Evolutionary conservation across 2,888 invertebrate species (phyloP), one percentile per base, ranked within the genome.

Genomic region (Ceriagrion tenellum): DNA sequence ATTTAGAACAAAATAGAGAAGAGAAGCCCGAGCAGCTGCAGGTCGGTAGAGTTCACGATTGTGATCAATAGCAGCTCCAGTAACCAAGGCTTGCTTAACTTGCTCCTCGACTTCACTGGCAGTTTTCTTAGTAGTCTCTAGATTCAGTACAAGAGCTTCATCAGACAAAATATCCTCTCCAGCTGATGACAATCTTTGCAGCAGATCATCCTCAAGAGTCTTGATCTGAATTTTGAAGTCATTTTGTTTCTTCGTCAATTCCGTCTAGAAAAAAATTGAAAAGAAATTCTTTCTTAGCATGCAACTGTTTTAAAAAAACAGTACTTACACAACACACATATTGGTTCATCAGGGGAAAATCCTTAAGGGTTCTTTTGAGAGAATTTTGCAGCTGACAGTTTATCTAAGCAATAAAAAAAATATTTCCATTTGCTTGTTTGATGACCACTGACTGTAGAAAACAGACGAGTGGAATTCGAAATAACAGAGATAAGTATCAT

Each of bases 221-320:
- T 99, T 99, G 40, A 99, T 97, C 0, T 98, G 98, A 95, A 99
- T 99, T 97, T 99, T 99, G 96, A 99, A 99, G 96, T 98, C 98
- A 96, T 99, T 99, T 96, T 99, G 99, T 96, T 99, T 99, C 96
- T 98, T 98, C 0, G 99, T 99, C 20, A 99, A 97, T 93, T 98
- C 98, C 0, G 98, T 97, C 96, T 97, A 95, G n/a, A 95, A 47
- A 47, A 89, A 69, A 69, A 69, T 69, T 12, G 18, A 69, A 26
- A 8, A 1, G 1, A 26, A 1, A 69, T 69, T 26, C 16, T 69
- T 23, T 20, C 69, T 69, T 3, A 20, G n/a, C n/a, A 10, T 3
- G 26, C 12, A 26, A 12, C 2, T 69, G 47, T 4, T 47, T 47
- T 47, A 4, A 47, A 2, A 8, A 47, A 47, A 47, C n/a, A n/a